Conservation (phyloP, 2,888 invertebrate genomes). For the Heteromyza rotundicornis region DNA sequence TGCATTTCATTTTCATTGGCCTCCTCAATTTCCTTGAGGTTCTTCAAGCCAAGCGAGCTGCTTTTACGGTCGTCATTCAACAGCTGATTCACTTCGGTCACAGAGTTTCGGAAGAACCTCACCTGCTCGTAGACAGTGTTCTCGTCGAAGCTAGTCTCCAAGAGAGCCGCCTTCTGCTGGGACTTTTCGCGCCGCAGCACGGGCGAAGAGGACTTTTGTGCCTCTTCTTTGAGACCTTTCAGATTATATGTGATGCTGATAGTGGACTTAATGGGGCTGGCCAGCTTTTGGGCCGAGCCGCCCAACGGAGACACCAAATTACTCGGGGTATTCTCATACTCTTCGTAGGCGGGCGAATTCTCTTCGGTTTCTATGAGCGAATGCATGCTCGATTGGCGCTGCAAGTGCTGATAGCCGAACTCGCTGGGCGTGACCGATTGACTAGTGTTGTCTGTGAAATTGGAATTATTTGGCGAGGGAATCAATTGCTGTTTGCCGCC, state of each 20-base stretch:
- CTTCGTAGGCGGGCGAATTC: constrained; percentile 59
- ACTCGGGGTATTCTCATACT: constrained; percentile 58
- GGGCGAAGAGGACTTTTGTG: constrained; percentile 41
- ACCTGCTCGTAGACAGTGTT: constrained; percentile 75
- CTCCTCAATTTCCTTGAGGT: constrained; percentile 26
- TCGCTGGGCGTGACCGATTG: constrained; percentile 63
- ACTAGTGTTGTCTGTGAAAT: constrained; percentile 62
- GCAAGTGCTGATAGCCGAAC: constrained; percentile 62
- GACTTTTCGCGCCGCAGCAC: constrained; percentile 58
- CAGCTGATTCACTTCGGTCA: constrained; percentile 75
- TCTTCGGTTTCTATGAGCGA: constrained; percentile 58
- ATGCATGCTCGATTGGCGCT: constrained; percentile 60
- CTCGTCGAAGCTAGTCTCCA: constrained; percentile 68
- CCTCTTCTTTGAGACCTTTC: constrained; percentile 66
- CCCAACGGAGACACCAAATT: constrained; percentile 47
- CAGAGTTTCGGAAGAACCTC: constrained; percentile 75
- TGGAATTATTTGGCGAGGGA: constrained; percentile 59
- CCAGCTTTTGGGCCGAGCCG: constrained; percentile 32
- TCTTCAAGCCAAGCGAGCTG: constrained; percentile 29
- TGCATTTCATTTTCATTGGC: constrained; percentile 28
- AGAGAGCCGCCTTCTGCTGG: constrained; percentile 53
- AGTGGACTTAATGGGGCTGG: constrained; percentile 71
- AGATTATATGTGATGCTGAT: constrained; percentile 73
- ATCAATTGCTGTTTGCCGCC: constrained; percentile 42
- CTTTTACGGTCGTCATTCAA: constrained; percentile 55